phyloP scores from a whole-genome alignment of 2,888 invertebrate species.

The Trileptium ribeirensis region DNA sequence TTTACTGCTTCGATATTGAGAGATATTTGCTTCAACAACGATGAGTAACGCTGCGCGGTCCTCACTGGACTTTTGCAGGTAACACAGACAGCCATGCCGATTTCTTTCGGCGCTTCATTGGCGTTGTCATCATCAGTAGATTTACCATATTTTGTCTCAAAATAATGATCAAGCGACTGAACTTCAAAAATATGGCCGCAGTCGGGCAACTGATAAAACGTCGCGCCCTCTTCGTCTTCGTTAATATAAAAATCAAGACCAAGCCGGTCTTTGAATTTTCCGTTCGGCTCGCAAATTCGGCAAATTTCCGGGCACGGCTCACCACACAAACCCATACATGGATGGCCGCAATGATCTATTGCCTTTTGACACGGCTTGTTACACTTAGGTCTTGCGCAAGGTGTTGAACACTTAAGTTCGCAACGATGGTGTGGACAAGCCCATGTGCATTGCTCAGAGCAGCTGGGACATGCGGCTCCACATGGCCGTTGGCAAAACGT shows the following conservation, averaged over 20 bases:
- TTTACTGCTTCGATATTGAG: too few species aligned
- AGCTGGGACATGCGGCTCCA: constrained; percentile 46
- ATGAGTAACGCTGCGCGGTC: too few species aligned
- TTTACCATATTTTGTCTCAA: constrained; percentile 32
- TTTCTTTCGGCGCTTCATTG: too few species aligned
- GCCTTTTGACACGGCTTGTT: constrained; percentile 47
- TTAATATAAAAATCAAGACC: constrained; percentile 53
- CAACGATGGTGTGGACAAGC: constrained; percentile 51
- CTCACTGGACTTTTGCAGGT: too few species aligned
- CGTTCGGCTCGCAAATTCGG: constrained; percentile 56
- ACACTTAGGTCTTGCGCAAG: constrained; percentile 51
- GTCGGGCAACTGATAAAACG: constrained; percentile 44
- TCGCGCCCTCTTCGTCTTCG: constrained; percentile 59
- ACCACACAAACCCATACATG: constrained; percentile 66
- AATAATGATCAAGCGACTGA: constrained; percentile 49
- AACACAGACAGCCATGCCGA: not conserved
- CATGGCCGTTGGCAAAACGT: constrained; percentile 35
- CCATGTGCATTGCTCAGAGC: constrained; percentile 48
- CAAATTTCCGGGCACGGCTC: constrained; percentile 64
- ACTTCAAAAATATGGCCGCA: constrained; percentile 52
- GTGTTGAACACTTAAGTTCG: constrained; percentile 52
- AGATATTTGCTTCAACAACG: too few species aligned
- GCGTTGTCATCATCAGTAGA: constrained; percentile 31
- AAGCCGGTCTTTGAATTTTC: constrained; percentile 45
- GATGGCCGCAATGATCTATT: constrained; percentile 55